phyloP scores from a whole-genome alignment of 2,113 vertebrate species.

The Hemichromis elongatus region DNA sequence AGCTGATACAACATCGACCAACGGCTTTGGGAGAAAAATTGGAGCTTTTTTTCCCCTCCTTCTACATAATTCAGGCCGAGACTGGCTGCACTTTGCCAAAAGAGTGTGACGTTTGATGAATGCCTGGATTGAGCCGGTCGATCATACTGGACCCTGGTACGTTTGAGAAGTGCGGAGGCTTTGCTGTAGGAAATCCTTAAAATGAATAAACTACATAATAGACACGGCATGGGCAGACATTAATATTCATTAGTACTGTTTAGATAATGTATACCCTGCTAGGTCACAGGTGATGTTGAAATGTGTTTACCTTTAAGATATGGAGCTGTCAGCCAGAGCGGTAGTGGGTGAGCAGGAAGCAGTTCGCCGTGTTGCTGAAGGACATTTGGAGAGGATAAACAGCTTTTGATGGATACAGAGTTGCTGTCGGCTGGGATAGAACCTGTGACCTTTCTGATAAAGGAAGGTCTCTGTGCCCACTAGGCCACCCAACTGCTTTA shows the following conservation, averaged over 20 bases:
- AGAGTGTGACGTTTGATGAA: conserved; percentile 22
- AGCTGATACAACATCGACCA: conserved; percentile 8
- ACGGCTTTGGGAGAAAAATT: conserved; percentile 8
- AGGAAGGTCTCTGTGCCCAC: conserved; percentile 11
- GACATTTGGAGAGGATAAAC: conserved; percentile 28
- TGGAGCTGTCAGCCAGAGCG: neutral
- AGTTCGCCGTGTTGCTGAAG: neutral
- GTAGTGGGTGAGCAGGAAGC: conserved; percentile 2
- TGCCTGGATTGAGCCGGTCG: neutral
- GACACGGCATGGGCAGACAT: neutral
- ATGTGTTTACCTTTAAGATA: neutral
- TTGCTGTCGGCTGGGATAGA: conserved; percentile 6
- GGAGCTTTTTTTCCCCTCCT: neutral
- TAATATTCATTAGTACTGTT: neutral
- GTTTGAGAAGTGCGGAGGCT: neutral
- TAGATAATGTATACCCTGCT: neutral
- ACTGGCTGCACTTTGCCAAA: neutral
- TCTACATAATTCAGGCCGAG: neutral
- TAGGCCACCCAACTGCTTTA: neutral
- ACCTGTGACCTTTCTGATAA: conserved; percentile 38
- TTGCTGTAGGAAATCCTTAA: neutral
- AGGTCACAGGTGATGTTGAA: neutral
- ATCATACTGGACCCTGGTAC: neutral
- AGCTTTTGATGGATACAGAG: conserved; percentile 26
- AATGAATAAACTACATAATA: neutral